These are phyloP conservation scores for Trichogramma dendrolimi DNA, from an alignment of 2,888 invertebrate genomes.

Conservation along the genomic window DNA sequence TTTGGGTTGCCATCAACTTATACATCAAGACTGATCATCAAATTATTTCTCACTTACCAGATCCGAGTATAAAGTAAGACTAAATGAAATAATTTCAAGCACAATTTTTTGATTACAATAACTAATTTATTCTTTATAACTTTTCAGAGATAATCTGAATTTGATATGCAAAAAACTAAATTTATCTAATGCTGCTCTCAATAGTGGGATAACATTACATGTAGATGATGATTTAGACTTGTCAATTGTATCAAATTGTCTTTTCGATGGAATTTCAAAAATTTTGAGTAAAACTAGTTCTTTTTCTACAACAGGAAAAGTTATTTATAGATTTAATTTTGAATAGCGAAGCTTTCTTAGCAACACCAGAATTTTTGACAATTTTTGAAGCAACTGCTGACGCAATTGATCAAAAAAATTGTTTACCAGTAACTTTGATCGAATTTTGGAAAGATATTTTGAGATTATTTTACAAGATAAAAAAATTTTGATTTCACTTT, in stretches of 20 bases:
- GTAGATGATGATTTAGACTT: conserved; percentile 10
- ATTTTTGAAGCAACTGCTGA: conserved; percentile 33
- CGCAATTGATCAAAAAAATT: conserved; percentile 17
- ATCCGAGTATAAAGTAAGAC: conserved; percentile 39
- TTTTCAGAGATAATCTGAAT: conserved; percentile 17
- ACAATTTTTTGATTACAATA: neutral
- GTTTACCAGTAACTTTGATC: conserved; percentile 42
- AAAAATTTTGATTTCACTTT: conserved; percentile 54
- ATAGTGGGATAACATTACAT: conserved; percentile 1
- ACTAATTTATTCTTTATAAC: neutral
- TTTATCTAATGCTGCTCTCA: neutral
- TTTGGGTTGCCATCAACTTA: conserved; percentile 45
- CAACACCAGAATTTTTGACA: conserved; percentile 38
- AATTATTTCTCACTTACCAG: conserved; percentile 39
- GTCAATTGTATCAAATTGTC: conserved; percentile 32
- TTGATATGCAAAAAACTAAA: conserved; percentile 4
- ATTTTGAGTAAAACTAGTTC: conserved; percentile 35
- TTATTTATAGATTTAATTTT: conserved; percentile 41
- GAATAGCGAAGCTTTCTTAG: conserved; percentile 44
- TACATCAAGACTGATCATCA: conserved; percentile 40
- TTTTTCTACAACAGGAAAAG: conserved; percentile 33
- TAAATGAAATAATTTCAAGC: neutral
- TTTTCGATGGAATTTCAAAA: conserved; percentile 41
- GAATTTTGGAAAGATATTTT: conserved; percentile 57
- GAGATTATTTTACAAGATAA: conserved; percentile 56